Conservation (phyloP, 1,140 invertebrate species). For the Choristoneura fumiferana region DNA sequence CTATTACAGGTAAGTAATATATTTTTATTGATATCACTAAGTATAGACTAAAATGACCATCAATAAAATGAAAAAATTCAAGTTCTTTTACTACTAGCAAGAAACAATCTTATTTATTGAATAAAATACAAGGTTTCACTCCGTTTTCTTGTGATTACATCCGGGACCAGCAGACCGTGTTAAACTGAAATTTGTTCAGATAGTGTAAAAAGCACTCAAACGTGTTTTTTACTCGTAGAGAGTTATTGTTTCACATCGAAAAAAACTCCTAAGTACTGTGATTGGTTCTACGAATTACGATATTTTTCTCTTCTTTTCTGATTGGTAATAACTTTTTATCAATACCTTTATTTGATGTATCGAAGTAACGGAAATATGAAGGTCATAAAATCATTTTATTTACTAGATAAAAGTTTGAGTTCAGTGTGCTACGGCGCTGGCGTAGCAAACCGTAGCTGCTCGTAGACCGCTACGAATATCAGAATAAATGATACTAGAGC, state of each 20-base stretch:
- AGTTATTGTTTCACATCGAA: background rate
- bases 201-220: conserved; percentile 1
- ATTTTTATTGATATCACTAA: too few relatives aligned
- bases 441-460: background rate
- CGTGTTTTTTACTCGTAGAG: background rate
- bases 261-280: background rate
- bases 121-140: background rate
- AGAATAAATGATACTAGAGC: too few relatives aligned
- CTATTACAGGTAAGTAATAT: too few relatives aligned
- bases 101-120: background rate
- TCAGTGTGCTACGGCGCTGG: background rate
- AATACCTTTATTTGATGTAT: background rate
- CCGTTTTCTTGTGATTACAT: background rate
- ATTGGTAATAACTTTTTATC: background rate
- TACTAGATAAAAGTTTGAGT: background rate
- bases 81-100: background rate
- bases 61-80: background rate
- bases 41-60: too few relatives aligned
- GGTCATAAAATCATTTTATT: background rate
- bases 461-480: background rate
- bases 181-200: background rate
- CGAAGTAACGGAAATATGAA: background rate
- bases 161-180: background rate
- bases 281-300: background rate
- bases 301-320: background rate